Conservation (phyloP, 2,888 invertebrate genomes). For the Lordiphosa andalusiaca region DNA sequence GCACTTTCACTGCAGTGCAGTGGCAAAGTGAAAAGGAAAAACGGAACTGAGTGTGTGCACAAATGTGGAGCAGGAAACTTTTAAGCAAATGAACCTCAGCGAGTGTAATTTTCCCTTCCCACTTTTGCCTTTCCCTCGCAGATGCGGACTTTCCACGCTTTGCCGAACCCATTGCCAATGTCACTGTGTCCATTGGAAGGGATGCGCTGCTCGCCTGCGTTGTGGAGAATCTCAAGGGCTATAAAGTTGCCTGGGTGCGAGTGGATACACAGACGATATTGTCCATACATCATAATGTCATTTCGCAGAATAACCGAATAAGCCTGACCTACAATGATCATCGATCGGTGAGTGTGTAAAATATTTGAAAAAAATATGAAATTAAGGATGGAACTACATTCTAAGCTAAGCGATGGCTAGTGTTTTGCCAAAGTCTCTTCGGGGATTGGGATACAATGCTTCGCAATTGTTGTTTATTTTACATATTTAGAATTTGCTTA, state of each 20-base stretch:
- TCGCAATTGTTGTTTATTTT: too few species aligned
- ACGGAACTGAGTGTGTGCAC: neutral
- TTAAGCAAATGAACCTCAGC: slow-evolving; percentile 10
- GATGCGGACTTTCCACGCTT: slow-evolving; percentile 86
- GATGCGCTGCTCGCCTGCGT: slow-evolving; percentile 94
- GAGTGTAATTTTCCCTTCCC: slow-evolving; percentile 1
- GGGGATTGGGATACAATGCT: too few species aligned
- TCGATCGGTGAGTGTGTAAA: slow-evolving; percentile 82
- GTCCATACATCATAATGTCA: slow-evolving; percentile 94
- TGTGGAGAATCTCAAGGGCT: slow-evolving; percentile 92
- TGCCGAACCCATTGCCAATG: slow-evolving; percentile 93
- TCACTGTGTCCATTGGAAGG: slow-evolving; percentile 92
- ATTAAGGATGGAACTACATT: too few species aligned
- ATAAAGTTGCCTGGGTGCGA: slow-evolving; percentile 96
- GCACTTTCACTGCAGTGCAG: slow-evolving; percentile 40
- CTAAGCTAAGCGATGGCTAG: too few species aligned
- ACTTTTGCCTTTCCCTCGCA: slow-evolving; percentile 29
- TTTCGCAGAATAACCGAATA: slow-evolving; percentile 94
- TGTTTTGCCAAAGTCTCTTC: too few species aligned
- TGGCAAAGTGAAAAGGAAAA: neutral
- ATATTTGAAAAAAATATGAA: neutral
- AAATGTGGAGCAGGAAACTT: slow-evolving; percentile 6
- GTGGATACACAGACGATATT: slow-evolving; percentile 95
- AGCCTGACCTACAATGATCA: slow-evolving; percentile 93
- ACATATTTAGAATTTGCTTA: too few species aligned